These are phyloP conservation scores for Lasioglossum calceatum DNA, from an alignment of 2,888 invertebrate species.

Conservation along the genomic window DNA sequence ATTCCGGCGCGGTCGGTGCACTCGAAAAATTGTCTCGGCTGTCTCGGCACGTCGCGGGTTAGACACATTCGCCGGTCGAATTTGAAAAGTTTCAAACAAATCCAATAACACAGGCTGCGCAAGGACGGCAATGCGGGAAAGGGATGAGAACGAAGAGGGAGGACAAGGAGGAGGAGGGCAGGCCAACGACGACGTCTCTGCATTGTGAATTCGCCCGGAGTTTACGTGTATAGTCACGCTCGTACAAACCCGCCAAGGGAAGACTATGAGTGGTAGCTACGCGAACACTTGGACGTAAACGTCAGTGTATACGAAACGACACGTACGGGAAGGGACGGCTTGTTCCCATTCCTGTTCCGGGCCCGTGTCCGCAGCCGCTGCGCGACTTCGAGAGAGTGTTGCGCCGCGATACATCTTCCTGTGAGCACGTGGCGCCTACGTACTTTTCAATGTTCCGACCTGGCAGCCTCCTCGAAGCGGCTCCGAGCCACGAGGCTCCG, in stretches of 20 bases:
- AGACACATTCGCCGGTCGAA: conserved; percentile 69
- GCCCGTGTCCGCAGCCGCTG: not conserved
- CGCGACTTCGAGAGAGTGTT: conserved; percentile 27
- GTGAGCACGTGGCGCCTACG: conserved; percentile 34
- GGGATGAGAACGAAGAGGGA: conserved; percentile 10
- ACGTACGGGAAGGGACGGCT: not conserved
- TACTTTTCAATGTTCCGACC: conserved; percentile 61
- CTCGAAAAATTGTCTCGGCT: conserved; percentile 50
- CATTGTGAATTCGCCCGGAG: conserved; percentile 68
- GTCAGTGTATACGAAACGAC: conserved; percentile 22
- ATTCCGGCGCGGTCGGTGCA: conserved; percentile 25
- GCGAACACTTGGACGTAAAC: conserved; percentile 39
- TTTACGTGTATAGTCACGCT: conserved; percentile 41
- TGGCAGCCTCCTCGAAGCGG: conserved; percentile 31
- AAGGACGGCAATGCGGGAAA: conserved; percentile 48
- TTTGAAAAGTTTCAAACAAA: conserved; percentile 82
- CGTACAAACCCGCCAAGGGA: conserved; percentile 36
- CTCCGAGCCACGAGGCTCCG: not conserved
- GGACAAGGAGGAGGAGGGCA: not conserved
- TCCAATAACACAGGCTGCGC: conserved; percentile 77
- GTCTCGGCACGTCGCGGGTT: conserved; percentile 56
- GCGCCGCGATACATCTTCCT: conserved; percentile 31
- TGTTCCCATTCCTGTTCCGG: not conserved
- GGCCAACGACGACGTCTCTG: conserved; percentile 48
- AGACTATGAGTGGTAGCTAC: conserved; percentile 34